Percentiles rank a stretch among this genome's conserved stretches.
These are phyloP conservation scores for Mylabris sibirica DNA, from an alignment of 2,888 invertebrate genomes.

Conservation along the genomic window DNA sequence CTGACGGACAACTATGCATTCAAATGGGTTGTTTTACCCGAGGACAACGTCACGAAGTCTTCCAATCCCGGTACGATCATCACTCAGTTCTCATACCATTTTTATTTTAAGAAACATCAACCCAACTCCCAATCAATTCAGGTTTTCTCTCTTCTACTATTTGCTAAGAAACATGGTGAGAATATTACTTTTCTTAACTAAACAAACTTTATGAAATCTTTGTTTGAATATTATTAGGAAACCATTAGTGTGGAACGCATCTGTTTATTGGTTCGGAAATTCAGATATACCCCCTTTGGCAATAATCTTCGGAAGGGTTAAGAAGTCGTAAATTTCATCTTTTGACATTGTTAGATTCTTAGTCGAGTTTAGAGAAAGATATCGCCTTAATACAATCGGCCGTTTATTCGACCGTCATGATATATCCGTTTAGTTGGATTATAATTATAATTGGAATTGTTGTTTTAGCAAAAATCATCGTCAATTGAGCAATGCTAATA, in stretches of 20 bases:
- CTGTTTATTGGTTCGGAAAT: conserved; percentile 56
- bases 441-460: conserved; percentile 44
- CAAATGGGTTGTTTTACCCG: conserved; percentile 75
- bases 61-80: conserved; percentile 31
- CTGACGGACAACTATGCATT: conserved; percentile 79
- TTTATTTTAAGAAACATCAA: conserved; percentile 13
- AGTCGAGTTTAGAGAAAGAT: conserved; percentile 54
- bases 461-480: conserved; percentile 24
- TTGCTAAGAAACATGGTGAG: background rate
- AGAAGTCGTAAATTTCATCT: conserved; percentile 53
- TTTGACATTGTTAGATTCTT: conserved; percentile 54
- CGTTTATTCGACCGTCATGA: conserved; percentile 48
- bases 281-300: conserved; percentile 39
- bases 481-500: background rate
- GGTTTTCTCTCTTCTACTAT: background rate
- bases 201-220: conserved; percentile 11
- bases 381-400: conserved; percentile 52
- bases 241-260: conserved; percentile 28
- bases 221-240: conserved; percentile 18
- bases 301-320: conserved; percentile 54
- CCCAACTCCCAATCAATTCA: conserved; percentile 14
- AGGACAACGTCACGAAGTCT: conserved; percentile 37
- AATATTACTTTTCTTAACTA: background rate
- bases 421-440: conserved; percentile 46
- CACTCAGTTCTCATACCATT: conserved; percentile 21